phyloP scores from a whole-genome alignment of 2,888 invertebrate genomes.

The Pristionchus maxplancki region DNA sequence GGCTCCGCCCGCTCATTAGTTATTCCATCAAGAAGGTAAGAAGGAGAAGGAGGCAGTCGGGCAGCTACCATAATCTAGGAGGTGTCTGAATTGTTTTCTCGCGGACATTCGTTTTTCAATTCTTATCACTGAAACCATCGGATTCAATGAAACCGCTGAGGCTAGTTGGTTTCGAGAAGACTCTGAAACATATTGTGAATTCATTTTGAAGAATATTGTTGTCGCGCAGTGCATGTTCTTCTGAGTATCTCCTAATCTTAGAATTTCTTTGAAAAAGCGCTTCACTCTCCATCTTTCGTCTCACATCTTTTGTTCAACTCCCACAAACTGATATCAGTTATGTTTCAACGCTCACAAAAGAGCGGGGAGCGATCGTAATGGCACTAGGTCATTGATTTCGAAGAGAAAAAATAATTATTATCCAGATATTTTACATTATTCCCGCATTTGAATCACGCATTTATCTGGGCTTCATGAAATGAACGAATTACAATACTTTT shows the following conservation, averaged over 20 bases:
- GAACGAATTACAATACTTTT: neutral
- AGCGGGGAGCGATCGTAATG: no score
- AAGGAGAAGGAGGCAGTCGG: neutral
- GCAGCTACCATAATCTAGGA: neutral
- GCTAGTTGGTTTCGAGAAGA: neutral
- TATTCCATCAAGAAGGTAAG: conserved; percentile 45
- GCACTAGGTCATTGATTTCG: no score
- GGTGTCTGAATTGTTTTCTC: neutral
- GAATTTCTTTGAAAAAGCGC: no score
- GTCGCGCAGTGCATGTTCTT: neutral
- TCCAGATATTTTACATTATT: no score
- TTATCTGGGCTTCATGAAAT: neutral
- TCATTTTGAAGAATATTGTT: neutral
- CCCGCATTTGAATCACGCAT: no score
- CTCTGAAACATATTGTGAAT: neutral
- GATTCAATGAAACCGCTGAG: neutral
- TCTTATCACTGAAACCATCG: neutral
- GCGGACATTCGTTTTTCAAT: neutral
- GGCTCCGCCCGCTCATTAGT: neutral
- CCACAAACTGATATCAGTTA: no score
- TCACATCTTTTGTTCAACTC: neutral
- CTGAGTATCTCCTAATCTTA: neutral
- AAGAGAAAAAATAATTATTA: no score
- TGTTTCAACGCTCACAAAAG: no score
- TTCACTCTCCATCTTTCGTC: neutral